Conservation (phyloP, 2,888 invertebrate genomes). For the Drosophila pseudotalamancana region DNA sequence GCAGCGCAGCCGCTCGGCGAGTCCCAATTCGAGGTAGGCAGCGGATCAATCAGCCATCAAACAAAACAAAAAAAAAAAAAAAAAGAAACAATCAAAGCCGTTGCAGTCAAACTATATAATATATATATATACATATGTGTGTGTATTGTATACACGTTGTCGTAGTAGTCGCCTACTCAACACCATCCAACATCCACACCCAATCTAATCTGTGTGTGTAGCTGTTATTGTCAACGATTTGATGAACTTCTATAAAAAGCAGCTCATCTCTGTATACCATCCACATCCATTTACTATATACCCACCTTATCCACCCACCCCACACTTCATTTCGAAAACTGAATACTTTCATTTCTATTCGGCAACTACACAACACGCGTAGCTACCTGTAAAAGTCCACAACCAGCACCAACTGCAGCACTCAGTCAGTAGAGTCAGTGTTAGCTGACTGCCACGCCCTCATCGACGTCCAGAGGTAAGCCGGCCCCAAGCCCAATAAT, state of each 20-base stretch:
- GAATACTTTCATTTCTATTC: conserved; percentile 49
- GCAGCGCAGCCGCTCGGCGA: conserved; percentile 84
- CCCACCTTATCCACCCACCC: background rate
- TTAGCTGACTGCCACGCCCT: conserved; percentile 19
- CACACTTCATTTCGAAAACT: conserved; percentile 22
- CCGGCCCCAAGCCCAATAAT: conserved; percentile 6
- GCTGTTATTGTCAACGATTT: conserved; percentile 17
- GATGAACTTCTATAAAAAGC: conserved; percentile 2
- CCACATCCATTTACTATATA: background rate
- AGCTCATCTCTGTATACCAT: conserved; percentile 4
- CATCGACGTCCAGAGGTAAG: conserved; percentile 49
- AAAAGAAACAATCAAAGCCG: background rate
- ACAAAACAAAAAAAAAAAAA: conserved; percentile 1
- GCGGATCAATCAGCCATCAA: conserved; percentile 12
- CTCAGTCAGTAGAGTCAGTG: conserved; percentile 20
- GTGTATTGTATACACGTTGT: conserved; percentile 17
- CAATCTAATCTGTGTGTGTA: conserved; percentile 32
- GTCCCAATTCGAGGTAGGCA: conserved; percentile 84
- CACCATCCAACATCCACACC: background rate
- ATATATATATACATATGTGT: background rate
- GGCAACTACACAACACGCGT: conserved; percentile 55
- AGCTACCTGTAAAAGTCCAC: conserved; percentile 63
- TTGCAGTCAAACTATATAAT: conserved; percentile 11
- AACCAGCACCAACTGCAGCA: conserved; percentile 27
- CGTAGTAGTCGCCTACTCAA: conserved; percentile 38